These are phyloP conservation scores for Mormyrus lacerda DNA, from an alignment of 2,113 vertebrate species.

Conservation along the genomic window DNA sequence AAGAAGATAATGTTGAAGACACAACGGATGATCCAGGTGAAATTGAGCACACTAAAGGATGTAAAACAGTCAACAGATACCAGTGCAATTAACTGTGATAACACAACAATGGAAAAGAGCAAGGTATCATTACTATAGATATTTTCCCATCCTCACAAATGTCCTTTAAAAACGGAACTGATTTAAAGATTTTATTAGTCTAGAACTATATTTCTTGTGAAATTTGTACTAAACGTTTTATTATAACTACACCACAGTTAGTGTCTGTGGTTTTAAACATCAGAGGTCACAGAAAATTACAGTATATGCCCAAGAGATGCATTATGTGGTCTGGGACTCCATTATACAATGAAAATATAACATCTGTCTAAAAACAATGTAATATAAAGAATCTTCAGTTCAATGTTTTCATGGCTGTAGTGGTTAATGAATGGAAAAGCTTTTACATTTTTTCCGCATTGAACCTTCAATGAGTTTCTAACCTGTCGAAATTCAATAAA, in stretches of 20 bases:
- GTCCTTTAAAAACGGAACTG: not conserved
- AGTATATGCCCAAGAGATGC: not conserved
- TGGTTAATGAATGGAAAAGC: not conserved
- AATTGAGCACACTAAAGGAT: slow-evolving; percentile 4
- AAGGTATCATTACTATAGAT: not conserved
- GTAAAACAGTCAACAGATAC: not conserved
- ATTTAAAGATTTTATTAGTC: not conserved
- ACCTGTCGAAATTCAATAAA: not conserved
- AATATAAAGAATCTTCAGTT: not conserved
- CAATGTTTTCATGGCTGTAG: not conserved
- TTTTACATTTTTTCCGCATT: not conserved
- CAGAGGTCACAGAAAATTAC: not conserved
- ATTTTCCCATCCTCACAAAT: not conserved
- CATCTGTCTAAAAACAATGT: not conserved
- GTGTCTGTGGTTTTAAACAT: not conserved
- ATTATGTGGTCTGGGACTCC: not conserved
- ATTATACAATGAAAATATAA: not conserved
- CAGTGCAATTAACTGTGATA: not conserved
- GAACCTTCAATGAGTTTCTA: not conserved
- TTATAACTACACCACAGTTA: not conserved
- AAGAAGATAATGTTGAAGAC: slow-evolving; percentile 3
- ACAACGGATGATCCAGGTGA: slow-evolving; percentile 11
- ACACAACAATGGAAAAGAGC: not conserved
- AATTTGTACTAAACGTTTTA: not conserved
- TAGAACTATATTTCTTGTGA: not conserved